Evolutionary conservation across 2,797 vertebrate genomes (phyloP).

Genomic region (Gymnodraco acuticeps): DNA sequence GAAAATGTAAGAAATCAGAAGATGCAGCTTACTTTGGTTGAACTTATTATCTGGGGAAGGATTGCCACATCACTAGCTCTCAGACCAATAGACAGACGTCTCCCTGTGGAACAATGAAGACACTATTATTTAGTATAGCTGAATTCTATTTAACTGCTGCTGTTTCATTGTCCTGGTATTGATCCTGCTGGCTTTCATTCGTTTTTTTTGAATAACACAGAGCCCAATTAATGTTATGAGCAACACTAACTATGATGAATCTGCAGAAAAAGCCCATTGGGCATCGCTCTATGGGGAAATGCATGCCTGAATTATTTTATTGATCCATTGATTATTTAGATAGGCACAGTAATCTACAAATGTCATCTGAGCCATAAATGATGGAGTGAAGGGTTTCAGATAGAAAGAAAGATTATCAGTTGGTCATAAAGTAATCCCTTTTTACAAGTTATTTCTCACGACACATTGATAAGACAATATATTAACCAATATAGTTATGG

Average conservation of each 20-base stretch:
- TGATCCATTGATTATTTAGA: constrained; percentile 8
- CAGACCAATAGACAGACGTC: constrained; percentile 78
- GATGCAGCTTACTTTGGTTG: constrained; percentile 66
- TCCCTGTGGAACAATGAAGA: constrained; percentile 54
- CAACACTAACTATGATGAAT: too few relatives aligned
- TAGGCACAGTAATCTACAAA: not conserved
- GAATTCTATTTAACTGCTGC: too few relatives aligned
- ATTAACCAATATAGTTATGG: too few relatives aligned
- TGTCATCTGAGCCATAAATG: constrained; percentile 4
- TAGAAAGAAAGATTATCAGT: not conserved
- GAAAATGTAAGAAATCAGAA: not conserved
- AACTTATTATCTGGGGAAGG: constrained; percentile 57
- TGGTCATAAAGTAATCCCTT: not conserved
- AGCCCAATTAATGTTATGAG: too few relatives aligned
- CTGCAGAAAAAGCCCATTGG: too few relatives aligned
- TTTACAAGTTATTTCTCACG: not conserved
- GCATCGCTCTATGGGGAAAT: not conserved
- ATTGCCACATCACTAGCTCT: constrained; percentile 39
- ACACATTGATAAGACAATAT: too few relatives aligned
- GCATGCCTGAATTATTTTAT: not conserved
- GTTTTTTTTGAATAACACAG: too few relatives aligned
- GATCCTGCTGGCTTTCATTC: too few relatives aligned
- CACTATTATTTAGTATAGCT: too few relatives aligned
- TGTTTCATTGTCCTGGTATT: too few relatives aligned
- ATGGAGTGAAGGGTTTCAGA: constrained; percentile 8